Percentiles rank a stretch among this genome's conserved stretches.
These are phyloP conservation scores for Portunus trituberculatus DNA, from an alignment of 1,140 invertebrate species.

Conservation along the genomic window DNA sequence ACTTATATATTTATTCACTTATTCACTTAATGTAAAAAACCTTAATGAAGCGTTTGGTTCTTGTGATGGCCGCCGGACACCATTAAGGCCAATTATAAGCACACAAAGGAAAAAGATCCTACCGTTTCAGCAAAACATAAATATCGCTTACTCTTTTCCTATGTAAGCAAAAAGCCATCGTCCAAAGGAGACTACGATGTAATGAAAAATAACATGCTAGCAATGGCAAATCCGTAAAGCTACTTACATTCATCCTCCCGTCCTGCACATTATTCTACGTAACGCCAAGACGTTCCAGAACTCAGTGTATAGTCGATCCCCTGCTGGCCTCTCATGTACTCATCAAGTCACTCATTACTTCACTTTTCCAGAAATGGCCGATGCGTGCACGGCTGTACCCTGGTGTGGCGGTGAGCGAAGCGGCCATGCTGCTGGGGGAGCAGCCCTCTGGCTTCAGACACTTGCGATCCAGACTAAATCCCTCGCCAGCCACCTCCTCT, in stretches of 20 bases:
- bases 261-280: neutral
- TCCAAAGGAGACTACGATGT: too few relatives aligned
- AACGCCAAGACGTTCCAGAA: neutral
- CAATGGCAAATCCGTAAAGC: neutral
- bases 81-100: too few relatives aligned
- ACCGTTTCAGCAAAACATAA: too few relatives aligned
- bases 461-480: neutral
- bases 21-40: too few relatives aligned
- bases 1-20: too few relatives aligned
- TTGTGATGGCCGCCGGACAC: too few relatives aligned
- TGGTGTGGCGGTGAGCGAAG: constrained; percentile 47
- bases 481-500: neutral
- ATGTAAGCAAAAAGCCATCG: too few relatives aligned
- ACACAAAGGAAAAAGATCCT: too few relatives aligned
- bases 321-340: neutral
- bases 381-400: constrained; percentile 65
- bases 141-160: too few relatives aligned
- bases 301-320: neutral
- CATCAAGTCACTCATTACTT: neutral
- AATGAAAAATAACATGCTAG: too few relatives aligned
- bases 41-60: too few relatives aligned
- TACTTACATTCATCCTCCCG: neutral
- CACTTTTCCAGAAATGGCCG: constrained; percentile 60
- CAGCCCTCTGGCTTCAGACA: neutral
- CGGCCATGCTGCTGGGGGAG: constrained; percentile 27